Evolutionary conservation across 2,888 invertebrate genomes (phyloP).

Genomic region (Pheosia tremula): DNA sequence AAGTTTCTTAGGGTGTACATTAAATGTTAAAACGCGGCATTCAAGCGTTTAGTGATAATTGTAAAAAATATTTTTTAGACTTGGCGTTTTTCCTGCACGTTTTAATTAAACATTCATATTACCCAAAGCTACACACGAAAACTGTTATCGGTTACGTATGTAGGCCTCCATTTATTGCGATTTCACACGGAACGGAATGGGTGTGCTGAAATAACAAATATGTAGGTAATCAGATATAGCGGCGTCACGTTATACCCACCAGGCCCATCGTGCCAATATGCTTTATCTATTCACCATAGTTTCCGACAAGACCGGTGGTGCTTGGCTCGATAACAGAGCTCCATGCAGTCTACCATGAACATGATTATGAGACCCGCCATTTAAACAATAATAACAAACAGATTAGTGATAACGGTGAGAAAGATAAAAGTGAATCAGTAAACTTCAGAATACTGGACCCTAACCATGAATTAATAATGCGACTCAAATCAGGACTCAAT

Average conservation of each 20-base stretch:
- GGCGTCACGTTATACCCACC: conserved; percentile 15
- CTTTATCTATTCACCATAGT: neutral
- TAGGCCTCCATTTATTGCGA: conserved; percentile 49
- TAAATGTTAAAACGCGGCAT: too few relatives aligned
- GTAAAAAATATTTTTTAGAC: neutral
- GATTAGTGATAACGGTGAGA: too few relatives aligned
- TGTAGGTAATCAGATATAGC: conserved; percentile 24
- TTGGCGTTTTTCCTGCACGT: neutral
- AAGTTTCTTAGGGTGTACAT: too few relatives aligned
- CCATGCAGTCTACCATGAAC: neutral
- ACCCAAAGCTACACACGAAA: conserved; percentile 15
- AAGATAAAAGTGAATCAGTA: too few relatives aligned
- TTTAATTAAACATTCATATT: neutral
- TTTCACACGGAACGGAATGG: conserved; percentile 53
- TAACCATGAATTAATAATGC: too few relatives aligned
- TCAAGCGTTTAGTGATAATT: too few relatives aligned
- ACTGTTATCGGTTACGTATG: conserved; percentile 13
- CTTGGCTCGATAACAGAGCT: neutral
- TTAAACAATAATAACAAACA: too few relatives aligned
- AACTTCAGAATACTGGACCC: too few relatives aligned
- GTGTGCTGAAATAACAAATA: conserved; percentile 43
- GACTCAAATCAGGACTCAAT: too few relatives aligned
- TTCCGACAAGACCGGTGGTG: neutral
- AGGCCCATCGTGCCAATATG: conserved; percentile 2
- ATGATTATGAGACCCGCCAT: too few relatives aligned